Conservation (phyloP, 2,888 invertebrate genomes). For the Carpatolechia fugitivella region DNA sequence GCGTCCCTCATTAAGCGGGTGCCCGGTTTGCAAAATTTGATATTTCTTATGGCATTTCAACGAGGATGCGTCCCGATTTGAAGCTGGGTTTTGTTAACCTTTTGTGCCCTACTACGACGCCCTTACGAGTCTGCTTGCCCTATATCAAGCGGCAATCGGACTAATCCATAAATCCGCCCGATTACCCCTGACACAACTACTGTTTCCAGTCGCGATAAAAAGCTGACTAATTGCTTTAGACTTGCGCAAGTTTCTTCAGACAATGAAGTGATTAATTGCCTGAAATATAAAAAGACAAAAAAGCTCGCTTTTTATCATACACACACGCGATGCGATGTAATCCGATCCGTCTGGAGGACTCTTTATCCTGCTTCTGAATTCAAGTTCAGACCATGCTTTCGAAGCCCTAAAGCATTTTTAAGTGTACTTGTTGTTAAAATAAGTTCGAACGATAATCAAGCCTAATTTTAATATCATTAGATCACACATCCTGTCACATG, state of each 20-base stretch:
- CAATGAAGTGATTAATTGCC: not conserved
- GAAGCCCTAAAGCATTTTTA: not conserved
- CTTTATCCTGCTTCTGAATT: not conserved
- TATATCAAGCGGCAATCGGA: not conserved
- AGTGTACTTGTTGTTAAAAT: not conserved
- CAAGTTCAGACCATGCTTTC: not conserved
- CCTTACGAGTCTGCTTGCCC: not conserved
- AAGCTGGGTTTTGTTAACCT: slow-evolving; percentile 4
- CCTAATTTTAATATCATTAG: too few species aligned
- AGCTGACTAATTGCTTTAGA: slow-evolving; percentile 5
- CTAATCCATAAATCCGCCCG: not conserved
- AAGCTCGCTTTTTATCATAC: too few species aligned
- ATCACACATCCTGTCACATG: slow-evolving; percentile 26
- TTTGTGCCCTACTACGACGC: not conserved
- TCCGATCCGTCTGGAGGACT: not conserved
- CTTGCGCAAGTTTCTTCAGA: not conserved
- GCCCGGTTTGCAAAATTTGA: slow-evolving; percentile 48
- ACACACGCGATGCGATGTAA: not conserved
- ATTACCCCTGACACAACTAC: not conserved
- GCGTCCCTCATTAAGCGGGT: slow-evolving; percentile 54
- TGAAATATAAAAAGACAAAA: not conserved
- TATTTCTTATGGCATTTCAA: slow-evolving; percentile 51
- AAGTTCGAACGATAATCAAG: too few species aligned
- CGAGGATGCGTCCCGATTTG: slow-evolving; percentile 19
- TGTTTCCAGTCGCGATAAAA: slow-evolving; percentile 3